These are phyloP conservation scores for Eulemur rufifrons DNA, from an alignment of 2,113 vertebrate species.

Conservation along the genomic window DNA sequence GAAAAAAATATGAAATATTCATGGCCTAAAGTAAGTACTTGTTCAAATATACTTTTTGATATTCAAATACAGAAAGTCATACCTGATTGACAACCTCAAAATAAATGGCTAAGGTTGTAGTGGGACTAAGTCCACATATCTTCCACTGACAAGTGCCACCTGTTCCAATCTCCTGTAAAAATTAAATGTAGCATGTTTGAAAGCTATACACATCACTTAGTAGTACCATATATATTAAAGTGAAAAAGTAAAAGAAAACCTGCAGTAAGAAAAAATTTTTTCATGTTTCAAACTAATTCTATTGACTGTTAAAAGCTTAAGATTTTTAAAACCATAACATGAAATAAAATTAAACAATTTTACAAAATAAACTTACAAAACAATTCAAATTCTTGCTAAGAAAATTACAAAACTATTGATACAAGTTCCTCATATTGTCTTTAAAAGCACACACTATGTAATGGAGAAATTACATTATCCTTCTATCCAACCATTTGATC, in stretches of 20 bases:
- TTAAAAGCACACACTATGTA: conserved; percentile 38
- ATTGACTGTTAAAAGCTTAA: conserved; percentile 35
- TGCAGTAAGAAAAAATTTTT: neutral
- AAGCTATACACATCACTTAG: conserved; percentile 25
- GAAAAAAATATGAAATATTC: neutral
- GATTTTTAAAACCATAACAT: neutral
- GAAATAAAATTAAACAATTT: conserved; percentile 40
- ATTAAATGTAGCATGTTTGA: conserved; percentile 48
- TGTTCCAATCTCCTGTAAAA: conserved; percentile 94
- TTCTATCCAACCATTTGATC: neutral
- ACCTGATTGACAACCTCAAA: conserved; percentile 99
- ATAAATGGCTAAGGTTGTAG: conserved; percentile 94
- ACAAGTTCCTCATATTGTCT: neutral
- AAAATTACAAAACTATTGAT: conserved; percentile 9
- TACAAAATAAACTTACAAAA: conserved; percentile 31
- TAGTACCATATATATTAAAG: neutral
- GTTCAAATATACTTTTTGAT: neutral
- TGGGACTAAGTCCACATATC: conserved; percentile 95
- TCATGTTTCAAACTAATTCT: conserved; percentile 41
- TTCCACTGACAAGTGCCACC: conserved; percentile 99
- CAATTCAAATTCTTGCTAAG: conserved; percentile 27
- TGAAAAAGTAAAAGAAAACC: neutral
- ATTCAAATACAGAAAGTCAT: conserved; percentile 69
- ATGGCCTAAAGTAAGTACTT: neutral
- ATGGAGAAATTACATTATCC: conserved; percentile 12